A percentile compares a stretch with the other conserved stretches of the same genome.
Evolutionary conservation across 1,140 invertebrate species (phyloP).

Genomic region (Eueides isabella): DNA sequence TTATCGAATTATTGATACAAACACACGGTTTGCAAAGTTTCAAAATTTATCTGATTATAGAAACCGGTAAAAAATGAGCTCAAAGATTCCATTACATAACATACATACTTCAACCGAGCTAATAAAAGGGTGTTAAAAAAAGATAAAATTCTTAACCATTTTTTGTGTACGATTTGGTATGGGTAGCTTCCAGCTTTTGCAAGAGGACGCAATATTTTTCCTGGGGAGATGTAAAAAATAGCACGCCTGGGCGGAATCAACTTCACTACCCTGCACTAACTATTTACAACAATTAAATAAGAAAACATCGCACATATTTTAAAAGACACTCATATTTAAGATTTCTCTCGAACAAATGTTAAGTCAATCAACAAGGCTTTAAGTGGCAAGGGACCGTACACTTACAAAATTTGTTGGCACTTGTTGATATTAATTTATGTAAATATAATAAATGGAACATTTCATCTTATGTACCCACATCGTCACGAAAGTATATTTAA

Average conservation of each 20-base stretch:
- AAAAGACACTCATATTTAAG: slow-evolving; percentile 11
- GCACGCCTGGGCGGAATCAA: too few relatives aligned
- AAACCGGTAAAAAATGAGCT: too few relatives aligned
- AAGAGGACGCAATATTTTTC: too few relatives aligned
- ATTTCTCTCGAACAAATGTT: slow-evolving; percentile 8
- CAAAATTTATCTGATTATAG: too few relatives aligned
- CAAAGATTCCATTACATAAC: too few relatives aligned
- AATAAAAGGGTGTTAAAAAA: too few relatives aligned
- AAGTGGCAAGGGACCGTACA: not conserved
- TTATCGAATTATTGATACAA: too few relatives aligned
- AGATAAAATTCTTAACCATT: too few relatives aligned
- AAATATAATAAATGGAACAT: not conserved
- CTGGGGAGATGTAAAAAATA: not conserved
- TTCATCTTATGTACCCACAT: not conserved
- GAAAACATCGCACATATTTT: slow-evolving; percentile 20
- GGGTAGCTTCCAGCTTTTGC: too few relatives aligned
- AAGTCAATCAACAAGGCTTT: slow-evolving; percentile 14
- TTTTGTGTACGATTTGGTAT: too few relatives aligned
- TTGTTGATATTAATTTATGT: not conserved
- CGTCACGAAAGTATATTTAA: not conserved
- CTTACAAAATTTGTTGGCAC: not conserved
- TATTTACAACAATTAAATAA: slow-evolving; percentile 4
- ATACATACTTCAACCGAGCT: too few relatives aligned
- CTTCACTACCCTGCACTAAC: not conserved
- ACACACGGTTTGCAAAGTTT: too few relatives aligned